phyloP scores from a whole-genome alignment of 1,140 invertebrate species.

The Dendrolimus kikuchii region DNA sequence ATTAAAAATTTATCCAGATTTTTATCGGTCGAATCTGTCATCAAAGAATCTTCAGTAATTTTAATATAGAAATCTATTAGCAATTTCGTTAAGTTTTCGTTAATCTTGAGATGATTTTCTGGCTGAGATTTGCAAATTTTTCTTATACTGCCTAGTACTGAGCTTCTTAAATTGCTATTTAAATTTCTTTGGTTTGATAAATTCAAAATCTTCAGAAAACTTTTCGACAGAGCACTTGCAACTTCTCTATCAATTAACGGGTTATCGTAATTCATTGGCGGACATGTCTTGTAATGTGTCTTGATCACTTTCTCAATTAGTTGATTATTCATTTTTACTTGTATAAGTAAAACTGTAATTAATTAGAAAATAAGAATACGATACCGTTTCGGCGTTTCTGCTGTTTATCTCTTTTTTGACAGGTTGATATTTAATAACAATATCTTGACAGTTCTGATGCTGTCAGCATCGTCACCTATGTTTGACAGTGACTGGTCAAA shows the following conservation, averaged over 20 bases:
- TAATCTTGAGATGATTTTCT: conserved; percentile 30
- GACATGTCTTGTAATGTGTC: conserved; percentile 29
- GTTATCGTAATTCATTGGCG: conserved; percentile 37
- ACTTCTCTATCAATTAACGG: conserved; percentile 45
- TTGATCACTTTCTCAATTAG: conserved; percentile 46
- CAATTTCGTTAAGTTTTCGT: conserved; percentile 33
- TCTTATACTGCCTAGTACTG: conserved; percentile 39
- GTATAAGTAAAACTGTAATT: background rate
- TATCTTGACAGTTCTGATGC: too few species aligned
- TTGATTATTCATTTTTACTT: conserved; percentile 38
- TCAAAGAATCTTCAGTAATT: conserved; percentile 9
- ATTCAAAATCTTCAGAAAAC: conserved; percentile 43
- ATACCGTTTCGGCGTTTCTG: background rate
- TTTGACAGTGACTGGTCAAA: background rate
- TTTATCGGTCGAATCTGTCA: conserved; percentile 16
- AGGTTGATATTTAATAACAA: too few species aligned
- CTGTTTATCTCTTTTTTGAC: too few species aligned
- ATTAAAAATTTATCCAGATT: conserved; percentile 42
- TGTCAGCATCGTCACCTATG: too few species aligned
- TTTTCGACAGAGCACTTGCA: conserved; percentile 38
- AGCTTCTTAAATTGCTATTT: conserved; percentile 31
- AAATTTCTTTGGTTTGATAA: conserved; percentile 26
- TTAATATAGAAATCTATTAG: conserved; percentile 28
- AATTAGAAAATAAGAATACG: background rate
- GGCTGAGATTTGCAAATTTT: conserved; percentile 39